A percentile compares a stretch with the other conserved stretches of the same genome.
Evolutionary conservation across 2,888 invertebrate genomes (phyloP).

Genomic region (Cybosia mesomella): DNA sequence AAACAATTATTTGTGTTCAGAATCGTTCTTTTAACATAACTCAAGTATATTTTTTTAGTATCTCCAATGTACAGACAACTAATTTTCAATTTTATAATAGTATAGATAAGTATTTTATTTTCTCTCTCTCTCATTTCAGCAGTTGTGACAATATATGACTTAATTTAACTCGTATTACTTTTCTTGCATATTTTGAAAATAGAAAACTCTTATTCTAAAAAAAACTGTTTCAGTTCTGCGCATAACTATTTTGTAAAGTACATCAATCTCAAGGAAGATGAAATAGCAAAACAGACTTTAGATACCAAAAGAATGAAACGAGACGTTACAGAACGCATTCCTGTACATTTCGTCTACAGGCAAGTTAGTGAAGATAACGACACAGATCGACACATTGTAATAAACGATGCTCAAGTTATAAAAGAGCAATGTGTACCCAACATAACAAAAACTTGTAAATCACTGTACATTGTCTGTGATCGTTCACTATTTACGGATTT

Average conservation of each 20-base stretch:
- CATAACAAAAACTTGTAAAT: conserved; percentile 83
- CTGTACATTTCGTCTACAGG: conserved; percentile 71
- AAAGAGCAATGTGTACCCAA: conserved; percentile 81
- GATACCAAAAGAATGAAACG: conserved; percentile 62
- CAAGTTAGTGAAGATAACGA: conserved; percentile 52
- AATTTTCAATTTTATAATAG: no score
- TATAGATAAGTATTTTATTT: no score
- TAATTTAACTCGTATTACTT: no score
- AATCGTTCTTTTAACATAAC: no score
- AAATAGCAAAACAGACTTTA: conserved; percentile 48
- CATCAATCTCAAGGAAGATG: conserved; percentile 70
- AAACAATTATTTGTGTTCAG: no score
- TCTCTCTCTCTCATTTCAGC: no score
- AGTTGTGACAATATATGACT: no score
- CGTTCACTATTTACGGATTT: conserved; percentile 75
- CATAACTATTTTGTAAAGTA: conserved; percentile 74
- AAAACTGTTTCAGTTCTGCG: conserved; percentile 64
- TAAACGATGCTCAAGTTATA: conserved; percentile 73
- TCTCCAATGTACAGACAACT: no score
- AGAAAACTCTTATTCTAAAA: background rate
- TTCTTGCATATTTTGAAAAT: no score
- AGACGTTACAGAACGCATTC: conserved; percentile 54
- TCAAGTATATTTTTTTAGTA: no score
- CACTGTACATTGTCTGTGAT: conserved; percentile 85
- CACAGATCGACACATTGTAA: conserved; percentile 59